A percentile compares a stretch with the other conserved stretches of the same genome.
These are phyloP conservation scores for Phaetusa simplex DNA, from an alignment of 2,113 vertebrate species.

Conservation along the genomic window DNA sequence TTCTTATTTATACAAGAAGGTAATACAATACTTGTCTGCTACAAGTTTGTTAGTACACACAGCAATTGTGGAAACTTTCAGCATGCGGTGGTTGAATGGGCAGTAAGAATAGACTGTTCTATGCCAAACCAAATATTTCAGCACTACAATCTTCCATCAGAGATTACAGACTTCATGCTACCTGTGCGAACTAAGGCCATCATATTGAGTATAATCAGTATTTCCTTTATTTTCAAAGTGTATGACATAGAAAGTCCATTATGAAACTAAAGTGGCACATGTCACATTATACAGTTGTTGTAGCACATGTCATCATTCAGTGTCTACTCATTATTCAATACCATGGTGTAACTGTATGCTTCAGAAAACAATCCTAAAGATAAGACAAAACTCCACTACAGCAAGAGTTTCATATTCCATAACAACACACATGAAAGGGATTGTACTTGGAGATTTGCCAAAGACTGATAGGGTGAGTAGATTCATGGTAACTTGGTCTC, in stretches of 20 bases:
- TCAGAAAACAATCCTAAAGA: neutral
- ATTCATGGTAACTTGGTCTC: neutral
- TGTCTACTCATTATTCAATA: neutral
- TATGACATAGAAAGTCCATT: neutral
- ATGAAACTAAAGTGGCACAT: neutral
- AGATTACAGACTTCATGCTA: neutral
- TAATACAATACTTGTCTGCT: neutral
- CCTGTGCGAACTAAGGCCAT: neutral
- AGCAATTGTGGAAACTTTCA: neutral
- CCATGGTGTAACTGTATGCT: neutral
- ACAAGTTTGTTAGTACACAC: neutral
- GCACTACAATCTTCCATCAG: neutral
- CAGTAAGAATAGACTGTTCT: neutral
- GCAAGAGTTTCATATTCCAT: neutral
- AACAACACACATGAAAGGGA: neutral
- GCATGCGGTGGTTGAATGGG: neutral
- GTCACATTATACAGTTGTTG: neutral
- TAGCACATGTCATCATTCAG: neutral
- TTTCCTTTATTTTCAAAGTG: neutral
- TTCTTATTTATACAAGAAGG: neutral
- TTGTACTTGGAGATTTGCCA: neutral
- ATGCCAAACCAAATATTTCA: neutral
- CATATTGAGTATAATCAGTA: neutral
- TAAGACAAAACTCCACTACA: neutral
- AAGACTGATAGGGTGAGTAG: neutral